These are phyloP conservation scores for Thecophora atra DNA, from an alignment of 2,888 invertebrate genomes.

Conservation along the genomic window DNA sequence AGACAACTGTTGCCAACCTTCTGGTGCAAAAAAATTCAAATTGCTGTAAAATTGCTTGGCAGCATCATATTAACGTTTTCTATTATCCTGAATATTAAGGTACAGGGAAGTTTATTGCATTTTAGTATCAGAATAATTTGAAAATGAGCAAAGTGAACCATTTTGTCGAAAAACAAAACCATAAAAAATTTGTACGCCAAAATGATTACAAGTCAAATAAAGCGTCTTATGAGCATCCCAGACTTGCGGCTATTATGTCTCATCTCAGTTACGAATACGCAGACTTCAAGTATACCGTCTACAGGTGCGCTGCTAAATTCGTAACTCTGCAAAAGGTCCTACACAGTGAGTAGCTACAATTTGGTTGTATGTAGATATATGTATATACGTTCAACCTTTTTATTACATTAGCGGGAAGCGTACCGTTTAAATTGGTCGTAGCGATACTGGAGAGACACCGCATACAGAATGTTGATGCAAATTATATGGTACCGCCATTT, in stretches of 20 bases:
- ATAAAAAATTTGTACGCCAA: slow-evolving; percentile 23
- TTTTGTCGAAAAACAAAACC: slow-evolving; percentile 34
- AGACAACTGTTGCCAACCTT: slow-evolving; percentile 36
- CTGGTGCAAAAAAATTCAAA: slow-evolving; percentile 41
- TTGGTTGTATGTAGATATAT: neutral
- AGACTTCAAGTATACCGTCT: slow-evolving; percentile 62
- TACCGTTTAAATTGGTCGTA: slow-evolving; percentile 62
- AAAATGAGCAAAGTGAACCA: slow-evolving; percentile 13
- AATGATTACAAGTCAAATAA: slow-evolving; percentile 29
- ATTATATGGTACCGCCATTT: slow-evolving; percentile 60
- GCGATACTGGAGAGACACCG: slow-evolving; percentile 61
- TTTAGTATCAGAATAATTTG: slow-evolving; percentile 36
- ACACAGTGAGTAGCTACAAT: slow-evolving; percentile 54
- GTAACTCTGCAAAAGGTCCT: slow-evolving; percentile 60
- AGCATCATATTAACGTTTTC: slow-evolving; percentile 44
- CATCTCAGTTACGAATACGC: slow-evolving; percentile 57
- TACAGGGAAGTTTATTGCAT: too few species aligned
- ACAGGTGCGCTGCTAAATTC: slow-evolving; percentile 63
- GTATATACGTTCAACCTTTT: neutral
- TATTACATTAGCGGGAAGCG: slow-evolving; percentile 54
- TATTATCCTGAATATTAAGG: too few species aligned
- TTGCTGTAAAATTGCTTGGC: too few species aligned
- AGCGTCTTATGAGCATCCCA: slow-evolving; percentile 44
- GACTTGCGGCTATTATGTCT: slow-evolving; percentile 53
- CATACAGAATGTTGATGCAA: slow-evolving; percentile 52